Base-by-base conservation (phyloP, 2,797 vertebrate genomes). In the Oreortyx pictus region DNA sequence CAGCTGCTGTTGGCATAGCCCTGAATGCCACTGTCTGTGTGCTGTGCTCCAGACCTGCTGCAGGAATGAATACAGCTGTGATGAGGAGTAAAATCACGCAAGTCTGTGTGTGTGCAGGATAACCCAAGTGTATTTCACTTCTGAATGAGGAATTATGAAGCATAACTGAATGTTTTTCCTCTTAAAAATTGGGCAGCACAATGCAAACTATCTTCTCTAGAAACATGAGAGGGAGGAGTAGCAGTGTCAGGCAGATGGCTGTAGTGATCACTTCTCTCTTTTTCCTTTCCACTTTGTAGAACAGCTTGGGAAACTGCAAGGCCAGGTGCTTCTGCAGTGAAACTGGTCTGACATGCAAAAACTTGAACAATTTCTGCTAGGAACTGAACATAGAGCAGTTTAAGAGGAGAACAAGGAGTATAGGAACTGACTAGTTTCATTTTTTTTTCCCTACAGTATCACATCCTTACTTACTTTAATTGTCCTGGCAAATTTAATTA, bases 231-330 rank as follows among this genome's bases (percentile, higher is more conserved):
- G 75, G 81, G 85, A 75, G 46, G 67, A 91, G 79, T 78, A 93
- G 86, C 59, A 56, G n/a, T 60, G 59, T 47, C 67, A 59, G 70
- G 31, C 88, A 91, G 90, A 88, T 89, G 92, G 92, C 89, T 66
- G 0, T 22, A 35, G 46, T 81, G 91, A 94, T 93, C 80, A 82
- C 81, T 79, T 82, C 86, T 91, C 29, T 86, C 79, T 84, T 66
- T 39, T 33, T 66, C 5, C 16, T 54, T 31, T 15, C 4, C 4
- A 5, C 4, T 60, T 35, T 15, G 11, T 68, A 74, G 60, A 76
- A 91, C 60, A 46, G 10, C 60, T 76, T 78, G 75, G 25, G 86
- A 70, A 88, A 87, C 91, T 49, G 5, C 17, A 47, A 70, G 43
- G 56, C 27, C 67, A 79, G 49, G 49, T 92, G 88, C 43, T 82